Base-by-base conservation (phyloP, 2,113 vertebrate genomes). In the Campylomormyrus tamandua region DNA sequence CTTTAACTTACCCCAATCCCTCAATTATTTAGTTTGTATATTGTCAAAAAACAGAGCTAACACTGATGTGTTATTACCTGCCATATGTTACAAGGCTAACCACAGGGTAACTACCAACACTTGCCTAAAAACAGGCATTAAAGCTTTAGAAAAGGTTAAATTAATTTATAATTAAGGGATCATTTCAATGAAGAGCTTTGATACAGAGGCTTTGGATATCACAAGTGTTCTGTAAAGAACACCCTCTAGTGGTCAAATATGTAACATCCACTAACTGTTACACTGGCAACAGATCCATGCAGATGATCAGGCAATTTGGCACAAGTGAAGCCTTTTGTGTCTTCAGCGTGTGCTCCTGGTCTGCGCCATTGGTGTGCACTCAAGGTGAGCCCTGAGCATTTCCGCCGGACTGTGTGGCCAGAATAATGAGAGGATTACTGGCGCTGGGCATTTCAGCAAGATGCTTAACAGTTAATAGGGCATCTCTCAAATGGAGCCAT, bases 401-500 rank as follows among this genome's bases (percentile, higher is more conserved):
- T 84, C 83, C 0, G n/a, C 49, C 8, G 5, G 84, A 27, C 50
- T 48, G 17, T 35, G 49, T 53, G 50, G 83, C 27, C 50, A 53
- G 27, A n/a, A 85, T 85, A 53, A 87, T 56, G 48, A 52, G 24
- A 87, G 50, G 17, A 87, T 53, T 53, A 87, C 27, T 87, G 50
- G 49, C 50, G 56, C 48, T 87, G 85, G 15, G 31, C 85, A 87
- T 27, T 87, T 56, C 50, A 53, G 85, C n/a, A 87, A 87, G 85
- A 53, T 56, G n/a, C 50, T 87, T 56, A 53, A 87, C 85, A 53
- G 11, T 53, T 87, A 31, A 87, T 87, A 53, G 48, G 0, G n/a
- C 17, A 46, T 27, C 13, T n/a, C 85, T 35, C 24, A 53, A 35
- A 87, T 87, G 46, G 48, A 87, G 17, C 50, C 19, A 52, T 87